These are phyloP conservation scores for Drosophila pseudoobscura DNA, from an alignment of 1,140 invertebrate genomes.

Conservation along the genomic window DNA sequence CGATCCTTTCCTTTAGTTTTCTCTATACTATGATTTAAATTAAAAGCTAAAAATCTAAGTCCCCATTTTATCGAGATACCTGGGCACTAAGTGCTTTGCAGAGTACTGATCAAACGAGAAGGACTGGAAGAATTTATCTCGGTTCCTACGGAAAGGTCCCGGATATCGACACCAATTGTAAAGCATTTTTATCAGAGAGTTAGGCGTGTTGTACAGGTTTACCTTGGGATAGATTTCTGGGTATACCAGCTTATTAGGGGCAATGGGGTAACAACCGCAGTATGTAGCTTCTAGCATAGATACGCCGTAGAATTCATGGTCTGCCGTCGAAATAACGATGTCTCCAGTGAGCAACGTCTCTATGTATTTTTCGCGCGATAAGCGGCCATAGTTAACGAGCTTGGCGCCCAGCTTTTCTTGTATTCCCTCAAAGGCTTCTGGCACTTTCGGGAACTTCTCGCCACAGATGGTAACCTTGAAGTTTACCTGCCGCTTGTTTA, in stretches of 20 bases:
- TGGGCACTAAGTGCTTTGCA: constrained; percentile 71
- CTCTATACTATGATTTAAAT: too few species aligned
- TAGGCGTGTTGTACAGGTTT: constrained; percentile 86
- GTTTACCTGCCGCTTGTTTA: constrained; percentile 85
- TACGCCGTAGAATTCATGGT: constrained; percentile 91
- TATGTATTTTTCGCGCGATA: constrained; percentile 86
- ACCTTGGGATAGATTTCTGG: constrained; percentile 89
- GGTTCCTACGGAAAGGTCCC: constrained; percentile 63
- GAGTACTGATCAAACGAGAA: constrained; percentile 75
- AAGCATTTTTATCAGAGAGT: constrained; percentile 85
- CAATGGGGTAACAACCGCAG: constrained; percentile 88
- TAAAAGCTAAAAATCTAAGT: too few species aligned
- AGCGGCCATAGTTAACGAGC: constrained; percentile 87
- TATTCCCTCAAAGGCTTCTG: constrained; percentile 85
- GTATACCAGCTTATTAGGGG: constrained; percentile 89
- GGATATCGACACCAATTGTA: constrained; percentile 84
- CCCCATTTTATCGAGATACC: constrained; percentile 63
- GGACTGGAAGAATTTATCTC: constrained; percentile 75
- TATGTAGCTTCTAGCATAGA: constrained; percentile 89
- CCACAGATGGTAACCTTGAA: constrained; percentile 87
- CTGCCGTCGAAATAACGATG: constrained; percentile 89
- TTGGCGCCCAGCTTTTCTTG: constrained; percentile 84
- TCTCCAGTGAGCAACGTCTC: constrained; percentile 85
- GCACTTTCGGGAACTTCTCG: constrained; percentile 81
- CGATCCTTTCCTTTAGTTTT: too few species aligned